A percentile compares a stretch with the other conserved stretches of the same genome.
These are phyloP conservation scores for Pterobdella sp. DNA, from an alignment of 2,888 invertebrate species.

Conservation along the genomic window DNA sequence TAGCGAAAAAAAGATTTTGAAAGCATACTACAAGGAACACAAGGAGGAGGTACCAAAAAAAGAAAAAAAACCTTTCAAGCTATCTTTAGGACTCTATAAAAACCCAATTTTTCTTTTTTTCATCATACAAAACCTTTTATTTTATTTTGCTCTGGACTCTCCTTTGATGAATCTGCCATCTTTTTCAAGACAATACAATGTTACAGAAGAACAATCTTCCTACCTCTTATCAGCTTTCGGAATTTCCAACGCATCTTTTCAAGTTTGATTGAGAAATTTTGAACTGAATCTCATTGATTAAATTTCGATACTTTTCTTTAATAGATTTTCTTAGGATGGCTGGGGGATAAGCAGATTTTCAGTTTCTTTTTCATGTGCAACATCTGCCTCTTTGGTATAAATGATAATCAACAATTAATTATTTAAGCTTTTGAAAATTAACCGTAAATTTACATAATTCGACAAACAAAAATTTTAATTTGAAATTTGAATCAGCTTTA, in stretches of 20 bases:
- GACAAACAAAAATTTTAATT: too few relatives aligned
- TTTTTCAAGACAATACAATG: background rate
- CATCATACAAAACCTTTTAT: conserved; percentile 11
- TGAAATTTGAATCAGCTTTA: too few relatives aligned
- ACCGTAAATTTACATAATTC: too few relatives aligned
- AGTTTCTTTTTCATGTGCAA: conserved; percentile 4
- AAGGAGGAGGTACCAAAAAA: too few relatives aligned
- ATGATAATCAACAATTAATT: too few relatives aligned
- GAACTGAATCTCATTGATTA: background rate
- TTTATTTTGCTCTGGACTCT: conserved; percentile 19
- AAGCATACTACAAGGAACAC: too few relatives aligned
- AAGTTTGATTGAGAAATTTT: conserved; percentile 13
- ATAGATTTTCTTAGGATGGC: conserved; percentile 25
- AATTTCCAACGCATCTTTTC: background rate
- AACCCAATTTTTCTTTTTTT: conserved; percentile 10
- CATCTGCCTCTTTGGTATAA: background rate
- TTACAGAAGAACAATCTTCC: background rate
- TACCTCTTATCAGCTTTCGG: conserved; percentile 19
- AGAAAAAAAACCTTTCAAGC: too few relatives aligned
- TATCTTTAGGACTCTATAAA: too few relatives aligned
- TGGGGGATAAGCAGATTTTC: conserved; percentile 18
- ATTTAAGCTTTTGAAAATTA: too few relatives aligned
- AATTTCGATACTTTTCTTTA: background rate
- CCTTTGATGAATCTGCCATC: conserved; percentile 17
- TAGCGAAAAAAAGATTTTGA: too few relatives aligned